Base-by-base conservation (phyloP, 2,797 vertebrate species). In the Aselliscus stoliczkanus region DNA sequence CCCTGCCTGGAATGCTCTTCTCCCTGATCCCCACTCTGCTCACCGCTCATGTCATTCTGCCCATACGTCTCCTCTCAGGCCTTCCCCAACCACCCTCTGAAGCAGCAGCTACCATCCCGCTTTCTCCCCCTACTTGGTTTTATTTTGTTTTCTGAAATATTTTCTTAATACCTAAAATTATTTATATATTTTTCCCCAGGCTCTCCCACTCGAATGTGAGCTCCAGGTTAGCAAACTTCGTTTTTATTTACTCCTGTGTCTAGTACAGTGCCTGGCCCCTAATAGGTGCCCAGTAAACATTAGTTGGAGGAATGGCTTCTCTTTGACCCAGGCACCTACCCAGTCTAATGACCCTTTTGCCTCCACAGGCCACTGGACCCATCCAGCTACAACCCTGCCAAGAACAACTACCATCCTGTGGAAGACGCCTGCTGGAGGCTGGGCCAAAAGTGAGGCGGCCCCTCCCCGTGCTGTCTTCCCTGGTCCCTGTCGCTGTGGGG, bases 391-490 rank as follows among this genome's bases (percentile, higher is more conserved):
- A 96, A 99, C 93, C 99, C 99, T 0, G 98, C 99, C 44, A 98
- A 98, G 94, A 97, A 97, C 8, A 97, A 95, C 94, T 99, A 99
- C 88, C 99, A 99, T 88, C 99, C 99, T 0, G 56, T 99, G 5
- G 98, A 99, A 3, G 98, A 99, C 2, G 99, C 99, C 93, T 99
- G 99, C 97, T 99, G 99, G 99, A 98, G 70, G 21, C 97, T 64
- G 2, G 99, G 98, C 9, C 99, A 99, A 95, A 99, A 98, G 99
- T 99, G 97, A 98, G 98, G 18, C 1, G 4, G 12, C 5, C 11
- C 54, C 21, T 37, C 11, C 52, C 77, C 7, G 5, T 9, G 1
- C n/a, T 0, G 50, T 31, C n/a, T 6, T 4, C 5, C 6, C 4
- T 4, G 6, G 60, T 25, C 75, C 52, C n/a, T 9, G 50, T 31